A percentile compares a stretch with the other conserved stretches of the same genome.
phyloP scores from a whole-genome alignment of 2,797 vertebrate genomes.

The Tiaroga cobitis region DNA sequence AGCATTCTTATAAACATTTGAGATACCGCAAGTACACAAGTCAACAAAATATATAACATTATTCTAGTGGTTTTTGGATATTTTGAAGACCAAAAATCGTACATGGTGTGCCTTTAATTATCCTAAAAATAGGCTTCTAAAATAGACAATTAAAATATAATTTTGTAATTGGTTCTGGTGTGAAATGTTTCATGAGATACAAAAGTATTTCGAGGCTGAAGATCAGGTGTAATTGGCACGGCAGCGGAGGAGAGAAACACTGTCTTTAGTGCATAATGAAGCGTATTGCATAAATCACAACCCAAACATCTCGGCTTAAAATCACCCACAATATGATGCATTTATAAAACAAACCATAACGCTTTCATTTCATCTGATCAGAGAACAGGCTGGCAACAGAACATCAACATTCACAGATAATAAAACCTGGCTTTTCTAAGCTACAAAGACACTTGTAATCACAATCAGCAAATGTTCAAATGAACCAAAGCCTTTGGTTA shows the following conservation, averaged over 20 bases:
- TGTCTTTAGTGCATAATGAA: constrained; percentile 33
- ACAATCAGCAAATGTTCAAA: constrained; percentile 9
- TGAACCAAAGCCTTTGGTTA: constrained; percentile 59
- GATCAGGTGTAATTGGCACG: constrained; percentile 38
- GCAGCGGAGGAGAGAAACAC: constrained; percentile 28
- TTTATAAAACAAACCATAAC: neutral
- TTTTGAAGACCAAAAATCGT: no score
- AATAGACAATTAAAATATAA: neutral
- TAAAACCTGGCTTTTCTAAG: neutral
- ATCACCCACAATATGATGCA: neutral
- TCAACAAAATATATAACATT: no score
- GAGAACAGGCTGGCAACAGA: neutral
- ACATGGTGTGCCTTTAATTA: no score
- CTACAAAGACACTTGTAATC: neutral
- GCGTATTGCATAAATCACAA: constrained; percentile 50
- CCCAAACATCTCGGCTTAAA: no score
- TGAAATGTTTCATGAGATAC: neutral
- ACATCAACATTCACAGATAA: neutral
- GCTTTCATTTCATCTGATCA: neutral
- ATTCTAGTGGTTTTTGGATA: no score
- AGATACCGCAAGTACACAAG: no score
- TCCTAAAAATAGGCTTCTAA: neutral
- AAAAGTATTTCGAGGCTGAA: neutral
- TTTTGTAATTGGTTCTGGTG: neutral
- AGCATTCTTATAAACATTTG: no score